Percentiles rank a stretch among this genome's conserved stretches.
These are phyloP conservation scores for Syngnathus scovelli DNA, from an alignment of 2,113 vertebrate genomes.

Conservation along the genomic window DNA sequence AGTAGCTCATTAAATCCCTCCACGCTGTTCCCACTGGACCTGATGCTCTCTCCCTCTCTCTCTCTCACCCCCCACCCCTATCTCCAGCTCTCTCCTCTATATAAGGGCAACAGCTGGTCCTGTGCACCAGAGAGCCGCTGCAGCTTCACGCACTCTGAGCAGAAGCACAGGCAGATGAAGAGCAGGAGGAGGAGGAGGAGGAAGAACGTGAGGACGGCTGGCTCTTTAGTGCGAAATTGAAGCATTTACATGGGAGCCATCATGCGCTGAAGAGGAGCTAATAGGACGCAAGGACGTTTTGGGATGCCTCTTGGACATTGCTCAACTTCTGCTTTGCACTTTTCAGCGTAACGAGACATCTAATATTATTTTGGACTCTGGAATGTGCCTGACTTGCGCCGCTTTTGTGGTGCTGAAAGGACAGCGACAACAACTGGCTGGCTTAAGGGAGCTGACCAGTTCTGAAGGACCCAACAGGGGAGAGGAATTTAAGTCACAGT, in stretches of 20 bases:
- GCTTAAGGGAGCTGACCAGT: conserved; percentile 72
- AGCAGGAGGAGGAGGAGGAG: conserved; percentile 8
- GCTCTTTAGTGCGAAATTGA: neutral
- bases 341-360: neutral
- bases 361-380: neutral
- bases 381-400: conserved; percentile 10
- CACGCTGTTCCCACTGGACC: conserved; percentile 66
- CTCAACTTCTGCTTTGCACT: neutral
- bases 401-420: conserved; percentile 26
- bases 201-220: conserved; percentile 7
- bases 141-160: conserved; percentile 53
- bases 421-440: conserved; percentile 7
- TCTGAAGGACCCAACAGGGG: conserved; percentile 55
- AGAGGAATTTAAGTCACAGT: conserved; percentile 1
- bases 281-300: neutral
- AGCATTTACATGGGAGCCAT: neutral
- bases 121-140: conserved; percentile 67
- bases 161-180: conserved; percentile 13
- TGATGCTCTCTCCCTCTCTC: conserved; percentile 40
- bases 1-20: conserved; percentile 64
- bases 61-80: conserved; percentile 17
- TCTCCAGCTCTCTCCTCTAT: conserved; percentile 60
- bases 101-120: conserved; percentile 82
- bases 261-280: neutral
- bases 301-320: neutral